Base-by-base conservation (phyloP, 2,888 invertebrate species). In the Eilema griseolum region DNA sequence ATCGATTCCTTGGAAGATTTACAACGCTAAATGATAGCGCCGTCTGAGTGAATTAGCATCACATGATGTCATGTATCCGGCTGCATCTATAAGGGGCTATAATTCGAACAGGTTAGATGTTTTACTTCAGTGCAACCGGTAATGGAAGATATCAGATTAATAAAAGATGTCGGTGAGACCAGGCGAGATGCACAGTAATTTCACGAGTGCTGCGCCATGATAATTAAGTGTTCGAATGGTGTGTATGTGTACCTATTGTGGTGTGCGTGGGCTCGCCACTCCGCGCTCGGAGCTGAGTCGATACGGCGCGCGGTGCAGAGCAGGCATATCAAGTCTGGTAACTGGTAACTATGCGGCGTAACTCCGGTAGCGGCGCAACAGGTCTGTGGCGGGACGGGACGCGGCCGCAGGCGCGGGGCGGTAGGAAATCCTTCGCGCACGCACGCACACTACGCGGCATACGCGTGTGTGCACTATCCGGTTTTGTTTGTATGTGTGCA, bases 331-430 rank as follows among this genome's bases (percentile, higher is more conserved):
- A 89, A 92, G 92, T 93, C 94, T 92, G 94, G 95, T 94, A 95
- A 95, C 94, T 92, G 94, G 95, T 94, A 95, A 95, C 93, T 95
- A 95, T 94, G 94, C 95, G 93, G 95, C 95, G 95, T 95, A 95
- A 95, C 95, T 95, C 95, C 95, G 92, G 95, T 95, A 95, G 95
- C 95, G 88, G 91, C 91, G 92, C 92, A 95, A 94, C 95, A 95
- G 95, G 95, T 95, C 95, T 89, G 95, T 91, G 90, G 91, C 90
- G 92, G 92, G 86, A 85, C 82, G 86, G 92, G 86, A 85, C 82
- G 86, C 70, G 81, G 74, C 88, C 82, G 87, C 83, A 87, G 88
- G 85, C 87, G 92, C 88, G 92, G 92, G 90, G 88, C 88, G 92
- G 94, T 93, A 93, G 93, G 94, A 94, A 93, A 93, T 93, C 93